Conservation (phyloP, 1,140 invertebrate genomes). For the Centruroides sculpturatus region DNA sequence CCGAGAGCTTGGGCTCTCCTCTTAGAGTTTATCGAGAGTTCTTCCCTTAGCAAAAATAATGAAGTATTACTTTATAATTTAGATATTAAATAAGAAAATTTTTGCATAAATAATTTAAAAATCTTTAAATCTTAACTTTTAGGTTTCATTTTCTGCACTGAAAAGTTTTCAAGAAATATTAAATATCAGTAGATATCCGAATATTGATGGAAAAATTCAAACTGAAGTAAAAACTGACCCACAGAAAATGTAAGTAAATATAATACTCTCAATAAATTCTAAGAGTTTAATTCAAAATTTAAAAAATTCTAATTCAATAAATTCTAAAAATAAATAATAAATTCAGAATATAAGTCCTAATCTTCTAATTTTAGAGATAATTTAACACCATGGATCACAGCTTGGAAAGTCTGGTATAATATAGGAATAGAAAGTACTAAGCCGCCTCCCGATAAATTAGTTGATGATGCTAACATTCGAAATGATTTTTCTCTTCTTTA, state of each 20-base stretch:
- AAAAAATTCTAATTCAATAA: too few species aligned
- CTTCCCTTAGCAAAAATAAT: conserved; percentile 77
- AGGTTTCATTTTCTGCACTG: conserved; percentile 80
- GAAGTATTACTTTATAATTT: conserved; percentile 42
- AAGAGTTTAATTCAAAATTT: too few species aligned
- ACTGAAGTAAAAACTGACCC: background rate
- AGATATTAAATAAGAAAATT: too few species aligned
- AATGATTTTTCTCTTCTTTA: conserved; percentile 45
- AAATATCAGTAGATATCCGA: conserved; percentile 30
- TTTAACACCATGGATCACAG: conserved; percentile 47
- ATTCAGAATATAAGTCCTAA: background rate
- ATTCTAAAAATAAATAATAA: too few species aligned
- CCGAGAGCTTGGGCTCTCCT: conserved; percentile 79
- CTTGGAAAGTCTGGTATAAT: conserved; percentile 71
- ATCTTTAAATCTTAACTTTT: conserved; percentile 4
- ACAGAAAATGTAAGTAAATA: background rate
- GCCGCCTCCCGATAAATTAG: conserved; percentile 36
- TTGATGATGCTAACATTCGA: conserved; percentile 19
- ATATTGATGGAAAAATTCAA: background rate
- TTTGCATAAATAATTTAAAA: background rate
- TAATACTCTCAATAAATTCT: background rate
- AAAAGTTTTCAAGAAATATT: conserved; percentile 93
- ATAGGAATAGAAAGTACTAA: conserved; percentile 63
- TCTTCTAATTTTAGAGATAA: conserved; percentile 18
- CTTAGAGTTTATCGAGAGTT: conserved; percentile 83